A percentile compares a stretch with the other conserved stretches of the same genome.
Evolutionary conservation across 2,888 invertebrate species (phyloP).

Genomic region (Eretmocerus hayati): DNA sequence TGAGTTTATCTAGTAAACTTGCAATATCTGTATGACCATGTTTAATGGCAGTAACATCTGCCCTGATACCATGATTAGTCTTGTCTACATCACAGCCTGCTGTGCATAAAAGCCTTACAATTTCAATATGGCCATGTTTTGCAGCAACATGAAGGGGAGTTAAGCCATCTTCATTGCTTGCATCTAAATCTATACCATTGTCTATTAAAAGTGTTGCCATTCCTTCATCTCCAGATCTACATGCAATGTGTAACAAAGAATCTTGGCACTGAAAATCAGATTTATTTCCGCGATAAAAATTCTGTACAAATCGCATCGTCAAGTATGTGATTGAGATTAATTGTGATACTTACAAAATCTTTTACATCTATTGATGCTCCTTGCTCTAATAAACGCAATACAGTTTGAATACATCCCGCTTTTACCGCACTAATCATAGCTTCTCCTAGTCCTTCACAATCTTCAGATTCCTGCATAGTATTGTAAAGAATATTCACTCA

Average conservation of each 20-base stretch:
- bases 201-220: conserved; percentile 42
- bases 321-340: too few species aligned
- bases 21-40: conserved; percentile 65
- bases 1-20: conserved; percentile 58
- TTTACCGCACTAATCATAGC: conserved; percentile 44
- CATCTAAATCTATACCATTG: conserved; percentile 51
- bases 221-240: conserved; percentile 42
- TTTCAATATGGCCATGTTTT: conserved; percentile 62
- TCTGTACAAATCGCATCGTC: too few species aligned
- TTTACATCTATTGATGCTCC: conserved; percentile 42
- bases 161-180: conserved; percentile 55
- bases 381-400: conserved; percentile 42
- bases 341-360: conserved; percentile 35
- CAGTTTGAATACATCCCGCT: conserved; percentile 43
- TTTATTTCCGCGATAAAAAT: not conserved
- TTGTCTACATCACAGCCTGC: conserved; percentile 65
- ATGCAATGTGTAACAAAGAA: conserved; percentile 57
- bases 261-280: conserved; percentile 50
- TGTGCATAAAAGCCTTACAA: conserved; percentile 61
- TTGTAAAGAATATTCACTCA: conserved; percentile 23
- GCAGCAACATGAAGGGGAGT: conserved; percentile 67
- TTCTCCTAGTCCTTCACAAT: conserved; percentile 42
- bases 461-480: conserved; percentile 41
- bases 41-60: conserved; percentile 71
- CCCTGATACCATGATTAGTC: conserved; percentile 62